Conservation (phyloP, 2,888 invertebrate species). For the Steinernema scapterisci region DNA sequence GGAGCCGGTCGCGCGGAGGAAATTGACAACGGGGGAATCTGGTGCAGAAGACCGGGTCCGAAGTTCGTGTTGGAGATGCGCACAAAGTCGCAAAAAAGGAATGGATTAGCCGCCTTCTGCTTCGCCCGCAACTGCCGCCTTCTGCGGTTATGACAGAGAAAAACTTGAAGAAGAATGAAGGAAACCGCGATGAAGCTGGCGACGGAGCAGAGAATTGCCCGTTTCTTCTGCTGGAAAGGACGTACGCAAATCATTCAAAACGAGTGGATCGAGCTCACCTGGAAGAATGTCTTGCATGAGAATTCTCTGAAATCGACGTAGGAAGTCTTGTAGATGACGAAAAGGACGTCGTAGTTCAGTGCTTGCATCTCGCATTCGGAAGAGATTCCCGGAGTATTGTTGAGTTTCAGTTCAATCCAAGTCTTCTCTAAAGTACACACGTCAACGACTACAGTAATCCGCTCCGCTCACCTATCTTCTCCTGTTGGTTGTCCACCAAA, state of each 20-base stretch:
- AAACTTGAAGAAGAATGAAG: not conserved
- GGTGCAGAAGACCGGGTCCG: not conserved
- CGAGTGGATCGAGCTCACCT: not conserved
- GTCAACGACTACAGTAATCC: too few species aligned
- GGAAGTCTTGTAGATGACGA: not conserved
- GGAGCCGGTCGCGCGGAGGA: not conserved
- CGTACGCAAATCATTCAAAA: not conserved
- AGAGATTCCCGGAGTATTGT: not conserved
- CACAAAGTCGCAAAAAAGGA: not conserved
- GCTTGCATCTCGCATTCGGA: not conserved
- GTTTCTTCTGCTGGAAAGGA: not conserved
- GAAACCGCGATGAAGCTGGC: not conserved
- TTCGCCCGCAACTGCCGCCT: too few species aligned
- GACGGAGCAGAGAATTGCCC: not conserved
- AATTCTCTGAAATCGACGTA: not conserved
- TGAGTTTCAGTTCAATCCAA: not conserved
- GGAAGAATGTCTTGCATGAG: not conserved
- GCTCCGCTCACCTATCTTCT: not conserved
- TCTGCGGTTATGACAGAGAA: not conserved
- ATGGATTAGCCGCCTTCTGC: not conserved
- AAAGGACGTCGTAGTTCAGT: not conserved
- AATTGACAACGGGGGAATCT: constrained; percentile 4
- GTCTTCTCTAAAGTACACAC: not conserved
- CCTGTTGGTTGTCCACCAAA: not conserved
- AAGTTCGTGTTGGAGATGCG: not conserved